phyloP scores from a whole-genome alignment of 2,797 vertebrate genomes.

The Champsocephalus esox region DNA sequence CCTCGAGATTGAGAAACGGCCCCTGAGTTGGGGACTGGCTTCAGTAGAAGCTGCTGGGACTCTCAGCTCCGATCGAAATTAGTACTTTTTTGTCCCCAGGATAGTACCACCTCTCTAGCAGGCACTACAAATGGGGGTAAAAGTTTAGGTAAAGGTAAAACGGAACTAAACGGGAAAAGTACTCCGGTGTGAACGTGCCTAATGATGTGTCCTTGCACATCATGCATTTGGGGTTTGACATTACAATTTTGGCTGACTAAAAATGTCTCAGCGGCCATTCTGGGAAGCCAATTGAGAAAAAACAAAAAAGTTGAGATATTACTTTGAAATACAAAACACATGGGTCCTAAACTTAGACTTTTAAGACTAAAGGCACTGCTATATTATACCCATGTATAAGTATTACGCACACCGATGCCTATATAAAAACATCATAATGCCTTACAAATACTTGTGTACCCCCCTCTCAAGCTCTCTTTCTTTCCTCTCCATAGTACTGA shows the following conservation, averaged over 20 bases:
- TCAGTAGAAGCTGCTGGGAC: too few relatives aligned
- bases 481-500: slow-evolving; percentile 54
- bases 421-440: slow-evolving; percentile 26
- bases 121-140: too few relatives aligned
- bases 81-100: too few relatives aligned
- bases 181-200: too few relatives aligned
- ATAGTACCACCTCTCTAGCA: too few relatives aligned
- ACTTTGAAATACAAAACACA: slow-evolving; percentile 30
- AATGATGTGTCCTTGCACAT: background rate
- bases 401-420: slow-evolving; percentile 28
- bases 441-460: slow-evolving; percentile 21
- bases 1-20: too few relatives aligned
- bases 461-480: slow-evolving; percentile 6
- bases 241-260: slow-evolving; percentile 27
- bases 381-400: slow-evolving; percentile 11
- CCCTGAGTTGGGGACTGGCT: too few relatives aligned
- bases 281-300: slow-evolving; percentile 31
- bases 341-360: slow-evolving; percentile 7
- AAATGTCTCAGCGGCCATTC: slow-evolving; percentile 18
- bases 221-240: slow-evolving; percentile 32
- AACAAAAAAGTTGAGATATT: slow-evolving; percentile 21
- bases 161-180: too few relatives aligned
- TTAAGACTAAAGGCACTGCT: background rate
- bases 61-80: too few relatives aligned
- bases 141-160: too few relatives aligned